Percentiles rank a stretch among this genome's conserved stretches.
These are phyloP conservation scores for Osmoderma eremita DNA, from an alignment of 2,888 invertebrate species.

Conservation along the genomic window DNA sequence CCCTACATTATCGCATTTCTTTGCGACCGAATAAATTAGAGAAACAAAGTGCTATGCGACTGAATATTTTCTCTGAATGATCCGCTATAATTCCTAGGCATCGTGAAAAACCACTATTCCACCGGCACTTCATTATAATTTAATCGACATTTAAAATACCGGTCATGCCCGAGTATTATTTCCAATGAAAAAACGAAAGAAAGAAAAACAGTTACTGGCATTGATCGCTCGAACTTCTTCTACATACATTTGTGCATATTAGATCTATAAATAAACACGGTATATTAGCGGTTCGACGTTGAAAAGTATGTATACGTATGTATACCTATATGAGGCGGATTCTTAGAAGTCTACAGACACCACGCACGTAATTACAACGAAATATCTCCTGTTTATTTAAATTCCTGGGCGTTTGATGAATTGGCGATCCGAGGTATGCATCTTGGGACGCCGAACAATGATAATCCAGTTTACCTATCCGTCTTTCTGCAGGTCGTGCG, in stretches of 20 bases:
- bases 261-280: constrained; percentile 34
- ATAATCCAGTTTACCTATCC: constrained; percentile 34
- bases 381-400: constrained; percentile 38
- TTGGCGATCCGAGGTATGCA: constrained; percentile 34
- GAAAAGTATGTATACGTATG: too few species aligned
- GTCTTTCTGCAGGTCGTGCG: constrained; percentile 24
- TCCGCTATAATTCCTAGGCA: constrained; percentile 24
- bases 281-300: constrained; percentile 31
- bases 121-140: constrained; percentile 29
- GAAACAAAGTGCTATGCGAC: background rate
- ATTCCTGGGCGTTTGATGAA: constrained; percentile 36
- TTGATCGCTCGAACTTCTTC: constrained; percentile 33
- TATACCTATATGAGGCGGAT: constrained; percentile 28
- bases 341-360: constrained; percentile 37
- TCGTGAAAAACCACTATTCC: constrained; percentile 18
- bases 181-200: background rate
- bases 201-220: constrained; percentile 22
- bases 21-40: too few species aligned
- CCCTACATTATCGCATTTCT: too few species aligned
- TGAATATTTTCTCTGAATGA: constrained; percentile 8
- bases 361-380: constrained; percentile 36
- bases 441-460: constrained; percentile 34
- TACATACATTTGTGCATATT: constrained; percentile 26
- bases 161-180: constrained; percentile 27
- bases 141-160: constrained; percentile 37